A percentile compares a stretch with the other conserved stretches of the same genome.
These are phyloP conservation scores for Platyura marginata DNA, from an alignment of 1,140 invertebrate genomes.

Conservation along the genomic window DNA sequence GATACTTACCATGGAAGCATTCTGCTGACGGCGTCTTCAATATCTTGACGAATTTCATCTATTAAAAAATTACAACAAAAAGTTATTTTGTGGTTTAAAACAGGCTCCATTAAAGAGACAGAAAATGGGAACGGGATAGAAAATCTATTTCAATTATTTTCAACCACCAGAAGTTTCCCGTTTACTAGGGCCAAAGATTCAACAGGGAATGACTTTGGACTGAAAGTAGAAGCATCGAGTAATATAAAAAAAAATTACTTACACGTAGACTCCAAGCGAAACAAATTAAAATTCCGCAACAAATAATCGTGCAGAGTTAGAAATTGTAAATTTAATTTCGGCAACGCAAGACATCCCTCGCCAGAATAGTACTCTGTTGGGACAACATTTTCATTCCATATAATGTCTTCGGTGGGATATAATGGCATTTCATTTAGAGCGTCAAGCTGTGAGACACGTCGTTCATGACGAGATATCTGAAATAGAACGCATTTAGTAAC, in stretches of 20 bases:
- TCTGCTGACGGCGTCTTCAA: conserved; percentile 88
- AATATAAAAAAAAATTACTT: no score
- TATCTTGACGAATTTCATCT: conserved; percentile 97
- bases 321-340: conserved; percentile 97
- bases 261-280: conserved; percentile 96
- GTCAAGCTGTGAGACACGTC: conserved; percentile 79
- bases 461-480: conserved; percentile 74
- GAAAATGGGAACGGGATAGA: no score
- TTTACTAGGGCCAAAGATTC: no score
- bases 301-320: conserved; percentile 97
- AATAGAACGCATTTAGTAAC: no score
- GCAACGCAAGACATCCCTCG: conserved; percentile 84
- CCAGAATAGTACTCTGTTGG: conserved; percentile 94
- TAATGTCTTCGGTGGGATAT: conserved; percentile 94
- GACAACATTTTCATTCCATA: conserved; percentile 99
- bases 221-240: no score
- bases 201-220: no score
- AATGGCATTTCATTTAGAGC: conserved; percentile 95
- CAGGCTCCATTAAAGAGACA: no score
- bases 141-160: no score
- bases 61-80: conserved; percentile 14
- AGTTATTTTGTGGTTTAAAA: not conserved
- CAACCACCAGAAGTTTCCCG: no score
- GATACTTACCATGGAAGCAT: conserved; percentile 73
- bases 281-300: conserved; percentile 92